Evolutionary conservation across 2,888 invertebrate species (phyloP).

Genomic region (Aspidiotus destructor): DNA sequence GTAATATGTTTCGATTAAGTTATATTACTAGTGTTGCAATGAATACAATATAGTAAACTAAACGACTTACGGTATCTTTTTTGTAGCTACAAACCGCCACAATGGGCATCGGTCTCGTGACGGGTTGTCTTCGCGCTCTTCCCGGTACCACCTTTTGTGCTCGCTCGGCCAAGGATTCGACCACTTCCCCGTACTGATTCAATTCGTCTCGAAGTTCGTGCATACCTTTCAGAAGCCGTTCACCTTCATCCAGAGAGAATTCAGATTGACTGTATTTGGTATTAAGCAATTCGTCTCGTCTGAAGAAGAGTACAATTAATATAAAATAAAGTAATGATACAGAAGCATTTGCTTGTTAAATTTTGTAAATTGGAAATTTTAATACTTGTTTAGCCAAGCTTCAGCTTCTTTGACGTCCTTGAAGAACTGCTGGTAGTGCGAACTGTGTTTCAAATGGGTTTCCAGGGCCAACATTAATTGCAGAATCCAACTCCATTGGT

Average conservation of each 20-base stretch:
- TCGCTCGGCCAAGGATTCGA: conserved; percentile 62
- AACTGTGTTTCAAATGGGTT: conserved; percentile 85
- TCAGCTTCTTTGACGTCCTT: conserved; percentile 82
- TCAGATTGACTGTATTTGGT: conserved; percentile 90
- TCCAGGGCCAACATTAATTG: conserved; percentile 91
- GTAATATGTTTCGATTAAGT: conserved; percentile 33
- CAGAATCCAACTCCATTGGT: conserved; percentile 96
- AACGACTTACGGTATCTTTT: conserved; percentile 57
- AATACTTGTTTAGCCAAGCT: conserved; percentile 76
- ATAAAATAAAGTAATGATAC: neutral
- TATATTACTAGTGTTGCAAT: neutral
- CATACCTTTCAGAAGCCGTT: conserved; percentile 85
- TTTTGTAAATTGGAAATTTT: neutral
- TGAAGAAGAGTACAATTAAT: conserved; percentile 41
- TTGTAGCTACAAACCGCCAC: conserved; percentile 92
- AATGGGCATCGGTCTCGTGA: conserved; percentile 72
- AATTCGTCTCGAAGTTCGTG: conserved; percentile 85
- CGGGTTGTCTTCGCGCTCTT: conserved; percentile 78
- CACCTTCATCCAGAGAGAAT: conserved; percentile 89
- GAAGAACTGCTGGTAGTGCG: conserved; percentile 86
- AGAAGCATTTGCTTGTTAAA: neutral
- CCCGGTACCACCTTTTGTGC: conserved; percentile 57
- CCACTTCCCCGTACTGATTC: conserved; percentile 76
- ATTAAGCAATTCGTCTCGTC: conserved; percentile 83
- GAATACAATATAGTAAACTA: neutral